phyloP scores from a whole-genome alignment of 2,888 invertebrate species.

The Nomada ferruginata region DNA sequence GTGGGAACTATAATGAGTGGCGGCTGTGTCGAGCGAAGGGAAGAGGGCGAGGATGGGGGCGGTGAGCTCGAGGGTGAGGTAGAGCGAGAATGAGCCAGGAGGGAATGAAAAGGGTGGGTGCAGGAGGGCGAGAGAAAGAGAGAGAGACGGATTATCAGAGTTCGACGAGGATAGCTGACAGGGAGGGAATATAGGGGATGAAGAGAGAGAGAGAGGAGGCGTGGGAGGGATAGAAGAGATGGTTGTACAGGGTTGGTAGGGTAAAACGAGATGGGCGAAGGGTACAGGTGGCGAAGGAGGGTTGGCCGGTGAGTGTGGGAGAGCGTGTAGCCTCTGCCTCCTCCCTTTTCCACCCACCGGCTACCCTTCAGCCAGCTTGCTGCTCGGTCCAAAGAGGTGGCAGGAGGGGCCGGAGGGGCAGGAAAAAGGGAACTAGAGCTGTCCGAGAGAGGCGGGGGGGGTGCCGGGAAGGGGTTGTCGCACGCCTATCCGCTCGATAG shows the following conservation, averaged over 20 bases:
- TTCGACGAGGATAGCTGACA: slow-evolving; percentile 22
- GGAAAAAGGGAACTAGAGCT: slow-evolving; percentile 71
- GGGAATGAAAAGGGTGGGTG: slow-evolving; percentile 17
- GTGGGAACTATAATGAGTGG: slow-evolving; percentile 80
- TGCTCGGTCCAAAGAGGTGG: slow-evolving; percentile 66
- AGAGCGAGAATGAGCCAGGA: slow-evolving; percentile 44
- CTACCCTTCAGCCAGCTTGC: slow-evolving; percentile 67
- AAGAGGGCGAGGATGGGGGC: slow-evolving; percentile 55
- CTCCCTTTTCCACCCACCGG: slow-evolving; percentile 67
- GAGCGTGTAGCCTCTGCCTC: slow-evolving; percentile 77
- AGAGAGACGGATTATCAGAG: slow-evolving; percentile 4
- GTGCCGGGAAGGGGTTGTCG: slow-evolving; percentile 75
- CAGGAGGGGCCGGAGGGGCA: slow-evolving; percentile 63
- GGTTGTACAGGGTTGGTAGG: slow-evolving; percentile 54
- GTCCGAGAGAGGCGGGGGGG: slow-evolving; percentile 48
- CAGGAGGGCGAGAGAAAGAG: slow-evolving; percentile 28
- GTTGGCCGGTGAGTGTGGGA: slow-evolving; percentile 74
- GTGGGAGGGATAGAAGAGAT: slow-evolving; percentile 9
- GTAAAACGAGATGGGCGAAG: slow-evolving; percentile 70
- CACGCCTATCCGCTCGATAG: slow-evolving; percentile 83
- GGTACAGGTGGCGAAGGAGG: slow-evolving; percentile 64
- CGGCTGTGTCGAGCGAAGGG: slow-evolving; percentile 58
- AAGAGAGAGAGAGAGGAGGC: slow-evolving; percentile 9
- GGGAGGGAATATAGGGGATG: slow-evolving; percentile 7
- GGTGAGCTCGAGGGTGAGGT: slow-evolving; percentile 50